These are phyloP conservation scores for Ornithorhynchus anatinus DNA, from an alignment of 2,113 vertebrate species.

Conservation along the genomic window DNA sequence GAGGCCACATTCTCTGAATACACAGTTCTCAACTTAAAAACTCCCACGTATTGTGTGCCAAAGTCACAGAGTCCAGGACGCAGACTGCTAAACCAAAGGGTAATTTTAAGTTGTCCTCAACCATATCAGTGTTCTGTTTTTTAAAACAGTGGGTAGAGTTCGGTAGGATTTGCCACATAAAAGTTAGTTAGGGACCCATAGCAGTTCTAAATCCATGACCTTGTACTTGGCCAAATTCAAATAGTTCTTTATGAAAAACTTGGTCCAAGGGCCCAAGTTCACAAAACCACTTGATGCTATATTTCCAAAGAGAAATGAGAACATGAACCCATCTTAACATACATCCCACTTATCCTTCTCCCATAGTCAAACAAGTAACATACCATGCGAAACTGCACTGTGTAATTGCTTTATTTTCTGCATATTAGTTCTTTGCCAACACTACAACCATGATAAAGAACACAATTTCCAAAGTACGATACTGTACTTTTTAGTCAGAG, in stretches of 20 bases:
- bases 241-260: no score
- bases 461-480: slow-evolving; percentile 75
- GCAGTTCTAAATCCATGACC: background rate
- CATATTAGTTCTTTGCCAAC: slow-evolving; percentile 78
- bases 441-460: slow-evolving; percentile 77
- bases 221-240: no score
- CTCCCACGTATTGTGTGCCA: background rate
- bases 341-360: slow-evolving; percentile 53
- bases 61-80: background rate
- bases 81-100: background rate
- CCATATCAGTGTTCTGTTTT: background rate
- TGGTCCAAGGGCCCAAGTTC: slow-evolving; percentile 1
- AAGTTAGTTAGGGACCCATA: background rate
- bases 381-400: slow-evolving; percentile 75
- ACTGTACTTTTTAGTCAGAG: slow-evolving; percentile 70
- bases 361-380: slow-evolving; percentile 53
- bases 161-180: background rate
- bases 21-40: background rate
- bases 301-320: slow-evolving; percentile 20
- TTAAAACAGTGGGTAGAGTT: background rate
- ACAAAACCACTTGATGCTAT: slow-evolving; percentile 6
- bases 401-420: slow-evolving; percentile 81
- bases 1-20: slow-evolving; percentile 5
- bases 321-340: slow-evolving; percentile 25
- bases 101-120: background rate